Conservation (phyloP, 1,140 invertebrate genomes). For the Grapholita molesta region DNA sequence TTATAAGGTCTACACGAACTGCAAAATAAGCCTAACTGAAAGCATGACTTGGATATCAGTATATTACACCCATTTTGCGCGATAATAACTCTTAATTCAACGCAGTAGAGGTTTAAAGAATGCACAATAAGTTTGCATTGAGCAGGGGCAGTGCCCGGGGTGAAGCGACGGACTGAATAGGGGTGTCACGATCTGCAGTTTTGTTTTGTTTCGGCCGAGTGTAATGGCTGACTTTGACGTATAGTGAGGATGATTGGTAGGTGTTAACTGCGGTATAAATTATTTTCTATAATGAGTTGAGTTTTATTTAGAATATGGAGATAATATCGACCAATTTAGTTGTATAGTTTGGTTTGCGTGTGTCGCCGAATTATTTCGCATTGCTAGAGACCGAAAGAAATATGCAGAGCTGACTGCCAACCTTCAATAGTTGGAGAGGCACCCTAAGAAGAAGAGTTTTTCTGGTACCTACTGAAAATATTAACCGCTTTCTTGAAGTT, state of each 20-base stretch:
- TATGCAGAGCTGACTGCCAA: no score
- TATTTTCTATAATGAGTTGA: background rate
- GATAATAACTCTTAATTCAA: constrained; percentile 32
- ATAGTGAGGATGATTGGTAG: constrained; percentile 12
- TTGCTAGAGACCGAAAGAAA: no score
- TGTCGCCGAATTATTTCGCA: no score
- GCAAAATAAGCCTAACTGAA: constrained; percentile 22
- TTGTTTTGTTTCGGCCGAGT: constrained; percentile 25
- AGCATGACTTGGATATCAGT: constrained; percentile 32
- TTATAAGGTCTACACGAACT: constrained; percentile 27
- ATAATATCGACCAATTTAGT: background rate
- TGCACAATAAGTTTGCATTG: constrained; percentile 35
- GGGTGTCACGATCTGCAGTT: constrained; percentile 55
- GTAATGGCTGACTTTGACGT: constrained; percentile 29
- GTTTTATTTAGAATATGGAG: background rate
- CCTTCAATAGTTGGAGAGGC: no score
- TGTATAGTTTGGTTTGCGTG: no score
- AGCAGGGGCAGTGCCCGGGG: constrained; percentile 55
- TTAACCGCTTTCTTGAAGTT: no score
- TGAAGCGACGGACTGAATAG: constrained; percentile 52
- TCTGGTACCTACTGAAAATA: no score
- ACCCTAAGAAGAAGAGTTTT: no score
- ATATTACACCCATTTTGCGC: constrained; percentile 16
- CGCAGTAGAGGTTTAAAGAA: constrained; percentile 24
- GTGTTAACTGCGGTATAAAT: background rate